Percentiles rank a stretch among this genome's conserved stretches.
Conservation (phyloP, 2,797 vertebrate genomes). For the Rhinoraja longicauda region DNA sequence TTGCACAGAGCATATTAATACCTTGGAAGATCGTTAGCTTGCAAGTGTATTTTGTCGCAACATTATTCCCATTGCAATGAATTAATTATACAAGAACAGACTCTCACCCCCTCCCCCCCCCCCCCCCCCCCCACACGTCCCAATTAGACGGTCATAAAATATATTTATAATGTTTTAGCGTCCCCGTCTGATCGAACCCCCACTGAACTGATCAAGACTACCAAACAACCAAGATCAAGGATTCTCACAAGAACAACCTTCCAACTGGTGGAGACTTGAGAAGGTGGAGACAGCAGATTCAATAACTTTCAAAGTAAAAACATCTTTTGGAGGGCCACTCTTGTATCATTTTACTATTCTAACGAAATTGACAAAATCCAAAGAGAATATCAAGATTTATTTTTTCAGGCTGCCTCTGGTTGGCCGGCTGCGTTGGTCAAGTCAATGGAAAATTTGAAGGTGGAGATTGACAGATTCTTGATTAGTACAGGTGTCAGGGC, state of each 20-base stretch:
- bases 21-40: not conserved
- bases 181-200: not conserved
- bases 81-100: not conserved
- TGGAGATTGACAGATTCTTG: no score
- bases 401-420: not conserved
- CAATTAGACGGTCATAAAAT: no score
- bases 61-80: not conserved
- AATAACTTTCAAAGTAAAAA: not conserved
- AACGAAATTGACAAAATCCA: not conserved
- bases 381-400: no score
- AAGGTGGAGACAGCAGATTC: not conserved
- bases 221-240: no score
- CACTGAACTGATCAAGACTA: not conserved
- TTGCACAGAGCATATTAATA: no score
- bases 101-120: not conserved
- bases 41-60: not conserved
- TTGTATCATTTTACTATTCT: no score
- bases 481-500: no score
- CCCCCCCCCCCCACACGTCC: no score
- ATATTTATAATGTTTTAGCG: not conserved
- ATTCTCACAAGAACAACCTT: not conserved
- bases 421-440: not conserved
- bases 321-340: not conserved
- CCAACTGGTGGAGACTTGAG: not conserved
- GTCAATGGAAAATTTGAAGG: no score